phyloP scores from a whole-genome alignment of 2,888 invertebrate genomes.

The Plagodis dolabraria region DNA sequence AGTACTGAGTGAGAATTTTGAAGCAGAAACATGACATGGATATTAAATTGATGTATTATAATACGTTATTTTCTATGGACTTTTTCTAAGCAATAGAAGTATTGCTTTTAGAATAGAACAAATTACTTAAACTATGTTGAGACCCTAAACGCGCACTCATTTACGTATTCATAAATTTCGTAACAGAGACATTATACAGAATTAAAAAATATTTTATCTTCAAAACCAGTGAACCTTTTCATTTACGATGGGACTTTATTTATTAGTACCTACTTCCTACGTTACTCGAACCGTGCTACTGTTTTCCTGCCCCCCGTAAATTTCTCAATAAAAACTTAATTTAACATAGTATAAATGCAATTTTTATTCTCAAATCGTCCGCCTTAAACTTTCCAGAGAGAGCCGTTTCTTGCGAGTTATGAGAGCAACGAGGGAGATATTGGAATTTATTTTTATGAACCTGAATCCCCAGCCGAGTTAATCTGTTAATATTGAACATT shows the following conservation, averaged over 20 bases:
- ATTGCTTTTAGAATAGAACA: too few relatives aligned
- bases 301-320: slow-evolving; percentile 63
- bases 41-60: too few relatives aligned
- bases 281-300: slow-evolving; percentile 20
- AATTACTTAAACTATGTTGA: too few relatives aligned
- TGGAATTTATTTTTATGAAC: slow-evolving; percentile 79
- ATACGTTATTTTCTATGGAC: too few relatives aligned
- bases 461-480: slow-evolving; percentile 70
- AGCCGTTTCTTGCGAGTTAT: slow-evolving; percentile 75
- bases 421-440: slow-evolving; percentile 75
- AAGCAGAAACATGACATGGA: too few relatives aligned
- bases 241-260: slow-evolving; percentile 2
- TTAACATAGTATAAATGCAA: slow-evolving; percentile 76
- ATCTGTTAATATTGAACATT: slow-evolving; percentile 80
- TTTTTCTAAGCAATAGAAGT: too few relatives aligned
- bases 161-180: too few relatives aligned
- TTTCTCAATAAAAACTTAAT: slow-evolving; percentile 75
- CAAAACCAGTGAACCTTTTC: not conserved
- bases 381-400: slow-evolving; percentile 75
- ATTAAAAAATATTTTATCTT: not conserved
- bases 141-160: too few relatives aligned
- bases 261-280: slow-evolving; percentile 8
- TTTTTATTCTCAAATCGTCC: slow-evolving; percentile 78
- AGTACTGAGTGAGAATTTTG: too few relatives aligned
- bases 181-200: too few relatives aligned